Evolutionary conservation across 1,140 invertebrate species (phyloP), one percentile per base, ranked within the genome.

Genomic region (Penaeus indicus): DNA sequence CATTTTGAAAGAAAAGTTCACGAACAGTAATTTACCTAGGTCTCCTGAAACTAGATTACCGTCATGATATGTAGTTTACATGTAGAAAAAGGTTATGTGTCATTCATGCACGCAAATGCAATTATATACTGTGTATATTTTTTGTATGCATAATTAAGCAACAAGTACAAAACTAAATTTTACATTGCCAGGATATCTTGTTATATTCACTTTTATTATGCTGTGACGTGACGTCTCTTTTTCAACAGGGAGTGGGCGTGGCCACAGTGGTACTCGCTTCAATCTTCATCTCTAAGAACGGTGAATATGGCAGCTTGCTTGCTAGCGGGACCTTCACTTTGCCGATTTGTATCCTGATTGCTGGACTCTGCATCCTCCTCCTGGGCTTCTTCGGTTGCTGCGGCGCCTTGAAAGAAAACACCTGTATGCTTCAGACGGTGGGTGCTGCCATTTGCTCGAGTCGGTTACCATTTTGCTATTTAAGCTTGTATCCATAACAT

Each of bases 361-460:
- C 96, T 84, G 97, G 97, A 5, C 92, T 95, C 63, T 92, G 98
- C 62, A 96, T 98, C 91, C 95, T 97, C 90, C 92, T 97, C 67
- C 95, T 98, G 27, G 96, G 97, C 1, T 96, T 98, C 93, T 94
- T 98, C 62, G 98, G 98, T 85, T 98, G 97, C 92, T 97, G 96
- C 92, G 97, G 98, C 54, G 96, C 97, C 11, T 95, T 96, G 85
- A 95, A 95, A 90, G 97, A 98, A 93, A 97, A 95, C 89, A 96
- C 96, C 91, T 97, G 96, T 92, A 95, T 98, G 94, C 94, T 99
- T 8, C 94, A 97, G 87, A 95, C 96, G 91, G 96, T 97, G 93
- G 95, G 94, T 92, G 32, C 22, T 27, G 7, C 32, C 42, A 19
- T 19, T 42, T 13, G 21, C 19, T n/a, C 47, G 42, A 62, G n/a